phyloP scores from a whole-genome alignment of 2,113 vertebrate species.

The Malurus elegans region DNA sequence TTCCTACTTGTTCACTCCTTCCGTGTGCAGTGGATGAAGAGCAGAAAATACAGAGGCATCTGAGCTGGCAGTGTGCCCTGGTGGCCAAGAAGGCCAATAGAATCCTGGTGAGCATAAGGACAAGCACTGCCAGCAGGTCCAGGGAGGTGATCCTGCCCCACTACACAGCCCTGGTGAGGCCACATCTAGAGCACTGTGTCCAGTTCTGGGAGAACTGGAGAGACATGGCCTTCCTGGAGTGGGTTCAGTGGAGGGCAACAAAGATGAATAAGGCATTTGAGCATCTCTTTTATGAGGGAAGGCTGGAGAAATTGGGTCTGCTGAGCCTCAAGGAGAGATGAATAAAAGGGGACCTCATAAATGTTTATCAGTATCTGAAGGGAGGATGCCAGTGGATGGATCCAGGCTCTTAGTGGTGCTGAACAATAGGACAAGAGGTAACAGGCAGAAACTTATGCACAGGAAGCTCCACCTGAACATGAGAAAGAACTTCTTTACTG shows the following conservation, averaged over 20 bases:
- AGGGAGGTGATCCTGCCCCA: neutral
- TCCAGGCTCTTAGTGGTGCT: neutral
- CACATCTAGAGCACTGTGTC: neutral
- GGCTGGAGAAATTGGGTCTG: neutral
- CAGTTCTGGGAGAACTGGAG: neutral
- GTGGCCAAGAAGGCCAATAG: neutral
- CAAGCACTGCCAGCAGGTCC: neutral
- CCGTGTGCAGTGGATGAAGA: neutral
- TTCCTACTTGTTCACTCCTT: neutral
- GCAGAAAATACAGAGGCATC: neutral
- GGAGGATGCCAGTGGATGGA: neutral
- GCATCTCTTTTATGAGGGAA: neutral
- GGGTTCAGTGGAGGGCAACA: neutral
- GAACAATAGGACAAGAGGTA: neutral
- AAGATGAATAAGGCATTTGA: neutral
- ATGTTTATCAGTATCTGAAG: neutral
- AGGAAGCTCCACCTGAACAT: neutral
- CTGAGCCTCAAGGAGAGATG: neutral
- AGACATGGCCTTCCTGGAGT: neutral
- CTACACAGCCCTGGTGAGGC: neutral
- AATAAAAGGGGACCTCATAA: neutral
- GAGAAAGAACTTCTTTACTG: neutral
- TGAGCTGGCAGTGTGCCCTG: neutral
- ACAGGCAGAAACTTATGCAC: neutral
- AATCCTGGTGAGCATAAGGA: too few relatives aligned